phyloP scores from a whole-genome alignment of 2,888 invertebrate genomes.

The Anticlea derivata region DNA sequence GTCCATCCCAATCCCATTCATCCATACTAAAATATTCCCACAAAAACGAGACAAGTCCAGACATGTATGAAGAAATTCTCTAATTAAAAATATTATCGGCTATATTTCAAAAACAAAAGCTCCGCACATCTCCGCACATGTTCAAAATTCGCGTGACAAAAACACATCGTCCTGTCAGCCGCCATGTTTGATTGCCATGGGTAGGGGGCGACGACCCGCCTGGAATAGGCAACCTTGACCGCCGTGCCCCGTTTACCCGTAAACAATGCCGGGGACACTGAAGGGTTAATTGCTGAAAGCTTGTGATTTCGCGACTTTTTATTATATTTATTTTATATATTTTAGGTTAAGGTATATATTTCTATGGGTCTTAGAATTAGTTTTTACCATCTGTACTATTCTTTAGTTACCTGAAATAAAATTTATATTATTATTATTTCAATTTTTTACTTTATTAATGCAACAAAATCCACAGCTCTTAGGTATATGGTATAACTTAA shows the following conservation, averaged over 20 bases:
- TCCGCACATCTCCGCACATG: slow-evolving; percentile 45
- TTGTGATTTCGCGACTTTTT: background rate
- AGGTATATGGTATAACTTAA: too few species aligned
- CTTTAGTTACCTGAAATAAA: too few species aligned
- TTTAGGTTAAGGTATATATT: too few species aligned
- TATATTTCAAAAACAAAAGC: slow-evolving; percentile 45
- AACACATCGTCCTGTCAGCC: slow-evolving; percentile 44
- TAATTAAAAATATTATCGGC: slow-evolving; percentile 44
- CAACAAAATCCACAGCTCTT: too few species aligned
- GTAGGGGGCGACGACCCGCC: slow-evolving; percentile 58
- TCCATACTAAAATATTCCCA: slow-evolving; percentile 23
- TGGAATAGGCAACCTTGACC: slow-evolving; percentile 77
- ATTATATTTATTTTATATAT: too few species aligned
- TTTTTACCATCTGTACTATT: too few species aligned
- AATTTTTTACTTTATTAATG: too few species aligned
- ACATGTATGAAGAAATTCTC: slow-evolving; percentile 31
- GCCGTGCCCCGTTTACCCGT: slow-evolving; percentile 51
- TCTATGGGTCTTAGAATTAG: too few species aligned
- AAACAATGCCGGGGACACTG: slow-evolving; percentile 27
- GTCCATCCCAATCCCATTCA: slow-evolving; percentile 21
- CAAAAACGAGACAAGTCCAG: slow-evolving; percentile 26
- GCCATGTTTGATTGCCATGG: slow-evolving; percentile 40
- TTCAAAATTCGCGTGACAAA: slow-evolving; percentile 60
- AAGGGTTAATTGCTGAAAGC: slow-evolving; percentile 11
- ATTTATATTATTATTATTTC: too few species aligned